Evolutionary conservation across 2,888 invertebrate genomes (phyloP), one percentile per base, ranked within the genome.

Genomic region (Isotomurus palustris): DNA sequence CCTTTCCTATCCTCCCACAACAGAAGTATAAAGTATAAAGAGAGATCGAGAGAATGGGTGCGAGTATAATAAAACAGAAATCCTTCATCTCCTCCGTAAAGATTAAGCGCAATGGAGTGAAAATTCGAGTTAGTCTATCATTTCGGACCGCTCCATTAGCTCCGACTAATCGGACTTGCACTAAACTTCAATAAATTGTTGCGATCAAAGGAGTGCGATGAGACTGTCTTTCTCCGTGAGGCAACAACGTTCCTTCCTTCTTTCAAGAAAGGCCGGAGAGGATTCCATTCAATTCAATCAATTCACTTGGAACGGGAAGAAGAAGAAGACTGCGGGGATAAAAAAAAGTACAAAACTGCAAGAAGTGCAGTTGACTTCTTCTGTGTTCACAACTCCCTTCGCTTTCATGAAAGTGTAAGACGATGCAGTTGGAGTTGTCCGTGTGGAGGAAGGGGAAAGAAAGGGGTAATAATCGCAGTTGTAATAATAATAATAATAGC

Each of bases 111-210:
- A 24, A 69, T 69, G 62, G 69, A 66, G 66, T 67, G 69, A 69
- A 66, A 64, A 69, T 69, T 60, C 55, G 59, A 65, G 65, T 65
- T 65, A 66, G 66, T 68, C 67, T 68, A 68, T 68, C 69, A 68
- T 69, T 69, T 65, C 60, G 55, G 55, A 67, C 60, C 69, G 69
- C 66, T 67, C 69, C 69, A 69, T 69, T 69, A 69, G 67, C 51
- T 58, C 55, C 53, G 60, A 58, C 64, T 67, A 67, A 67, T 69
- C 65, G 69, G 59, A 59, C 64, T 60, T 50, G 50, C 8, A 50
- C 60, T 53, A 60, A 62, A 54, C 53, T 64, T 58, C 66, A 58
- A 66, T 68, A 68, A 68, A 68, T 68, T 68, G 53, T 48, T 43
- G 6, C 6, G 14, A 22, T 22, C 3, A 43, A 43, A 22, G 24